Evolutionary conservation across 2,797 vertebrate genomes (phyloP).

Genomic region (Sebastolobus altivelis): DNA sequence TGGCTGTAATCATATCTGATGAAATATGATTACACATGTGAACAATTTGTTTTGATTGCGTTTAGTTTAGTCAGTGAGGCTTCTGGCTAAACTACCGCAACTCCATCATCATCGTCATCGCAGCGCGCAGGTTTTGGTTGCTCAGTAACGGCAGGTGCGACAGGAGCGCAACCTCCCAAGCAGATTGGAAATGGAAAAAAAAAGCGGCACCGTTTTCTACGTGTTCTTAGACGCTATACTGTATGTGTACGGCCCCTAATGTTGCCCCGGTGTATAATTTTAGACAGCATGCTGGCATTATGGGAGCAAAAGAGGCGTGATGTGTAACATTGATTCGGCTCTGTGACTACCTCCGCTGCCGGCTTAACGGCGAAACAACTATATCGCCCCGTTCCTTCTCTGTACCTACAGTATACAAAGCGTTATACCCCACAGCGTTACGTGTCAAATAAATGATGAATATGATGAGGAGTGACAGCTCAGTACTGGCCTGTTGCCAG

Average conservation of each 20-base stretch:
- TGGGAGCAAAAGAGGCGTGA: fast-evolving
- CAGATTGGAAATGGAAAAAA: too few relatives aligned
- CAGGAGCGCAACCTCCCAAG: too few relatives aligned
- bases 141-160: too few relatives aligned
- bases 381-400: neutral
- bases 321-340: neutral
- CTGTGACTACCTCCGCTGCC: neutral
- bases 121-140: too few relatives aligned
- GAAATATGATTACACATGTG: too few relatives aligned
- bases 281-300: neutral
- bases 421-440: neutral
- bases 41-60: too few relatives aligned
- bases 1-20: too few relatives aligned
- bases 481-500: slow-evolving; percentile 7
- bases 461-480: slow-evolving; percentile 38
- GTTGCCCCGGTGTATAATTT: neutral
- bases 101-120: too few relatives aligned
- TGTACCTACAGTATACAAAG: neutral
- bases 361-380: neutral
- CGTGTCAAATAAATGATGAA: slow-evolving; percentile 29
- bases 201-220: too few relatives aligned
- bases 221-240: too few relatives aligned
- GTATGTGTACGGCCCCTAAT: neutral
- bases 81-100: too few relatives aligned
- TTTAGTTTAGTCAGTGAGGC: too few relatives aligned